Evolutionary conservation across 1,140 invertebrate species (phyloP).

Genomic region (Neodiprion virginianus): DNA sequence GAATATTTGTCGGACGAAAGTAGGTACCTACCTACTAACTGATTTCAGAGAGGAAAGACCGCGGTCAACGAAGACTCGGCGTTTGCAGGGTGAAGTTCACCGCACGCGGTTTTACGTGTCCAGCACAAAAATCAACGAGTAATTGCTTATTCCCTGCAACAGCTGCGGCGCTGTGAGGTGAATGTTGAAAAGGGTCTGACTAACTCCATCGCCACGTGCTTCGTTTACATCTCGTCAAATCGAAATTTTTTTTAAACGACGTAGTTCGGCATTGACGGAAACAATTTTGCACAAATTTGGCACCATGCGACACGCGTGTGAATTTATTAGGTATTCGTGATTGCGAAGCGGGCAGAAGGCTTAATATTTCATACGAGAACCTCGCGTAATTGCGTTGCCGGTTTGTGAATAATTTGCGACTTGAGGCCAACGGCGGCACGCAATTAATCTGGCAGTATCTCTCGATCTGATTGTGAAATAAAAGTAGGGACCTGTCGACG

Average conservation of each 20-base stretch:
- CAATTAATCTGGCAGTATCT: not conserved
- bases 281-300: too few relatives aligned
- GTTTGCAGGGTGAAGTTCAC: too few relatives aligned
- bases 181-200: not conserved
- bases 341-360: not conserved
- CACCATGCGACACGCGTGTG: too few relatives aligned
- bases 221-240: not conserved
- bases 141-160: not conserved
- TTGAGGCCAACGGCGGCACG: not conserved
- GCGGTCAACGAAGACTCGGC: too few relatives aligned
- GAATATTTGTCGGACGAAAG: not conserved
- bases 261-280: too few relatives aligned
- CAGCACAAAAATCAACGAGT: not conserved
- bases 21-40: not conserved
- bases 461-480: not conserved
- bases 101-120: not conserved
- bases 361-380: not conserved
- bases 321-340: too few relatives aligned
- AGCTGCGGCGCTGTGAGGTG: not conserved
- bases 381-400: not conserved
- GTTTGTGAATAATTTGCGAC: not conserved
- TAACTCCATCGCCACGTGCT: not conserved
- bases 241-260: not conserved
- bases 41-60: too few relatives aligned
- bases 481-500: not conserved